Evolutionary conservation across 2,113 vertebrate species (phyloP).

Genomic region (Athene cunicularia): DNA sequence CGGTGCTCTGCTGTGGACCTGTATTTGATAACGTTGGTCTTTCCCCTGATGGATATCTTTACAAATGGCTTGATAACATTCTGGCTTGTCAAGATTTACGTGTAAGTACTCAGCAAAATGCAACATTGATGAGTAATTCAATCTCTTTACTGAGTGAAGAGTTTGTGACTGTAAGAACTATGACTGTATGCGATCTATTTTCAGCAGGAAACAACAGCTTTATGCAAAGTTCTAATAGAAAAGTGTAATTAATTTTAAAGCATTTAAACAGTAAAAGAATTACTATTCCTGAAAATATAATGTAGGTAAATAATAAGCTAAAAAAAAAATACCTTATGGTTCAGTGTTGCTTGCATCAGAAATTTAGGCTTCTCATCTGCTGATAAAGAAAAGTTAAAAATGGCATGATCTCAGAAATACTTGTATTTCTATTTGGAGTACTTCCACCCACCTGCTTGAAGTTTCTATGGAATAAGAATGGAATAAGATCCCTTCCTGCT

Average conservation of each 20-base stretch:
- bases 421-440: not conserved
- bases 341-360: not conserved
- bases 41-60: constrained; percentile 96
- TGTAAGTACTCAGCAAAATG: constrained; percentile 75
- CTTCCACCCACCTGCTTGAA: not conserved
- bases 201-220: not conserved
- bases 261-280: not conserved
- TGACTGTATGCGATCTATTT: not conserved
- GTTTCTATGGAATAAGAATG: not conserved
- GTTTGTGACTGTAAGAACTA: not conserved
- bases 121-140: not conserved
- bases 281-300: not conserved
- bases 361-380: not conserved
- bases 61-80: constrained; percentile 99
- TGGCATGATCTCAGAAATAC: not conserved
- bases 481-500: not conserved
- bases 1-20: constrained; percentile 95
- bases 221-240: not conserved
- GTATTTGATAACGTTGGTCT: constrained; percentile 98
- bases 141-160: not conserved
- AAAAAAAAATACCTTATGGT: not conserved
- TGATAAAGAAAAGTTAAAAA: not conserved
- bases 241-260: not conserved
- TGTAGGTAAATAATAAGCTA: not conserved
- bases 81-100: constrained; percentile 95